These are phyloP conservation scores for Anadara kagoshimensis DNA, from an alignment of 1,140 invertebrate genomes.

Conservation along the genomic window DNA sequence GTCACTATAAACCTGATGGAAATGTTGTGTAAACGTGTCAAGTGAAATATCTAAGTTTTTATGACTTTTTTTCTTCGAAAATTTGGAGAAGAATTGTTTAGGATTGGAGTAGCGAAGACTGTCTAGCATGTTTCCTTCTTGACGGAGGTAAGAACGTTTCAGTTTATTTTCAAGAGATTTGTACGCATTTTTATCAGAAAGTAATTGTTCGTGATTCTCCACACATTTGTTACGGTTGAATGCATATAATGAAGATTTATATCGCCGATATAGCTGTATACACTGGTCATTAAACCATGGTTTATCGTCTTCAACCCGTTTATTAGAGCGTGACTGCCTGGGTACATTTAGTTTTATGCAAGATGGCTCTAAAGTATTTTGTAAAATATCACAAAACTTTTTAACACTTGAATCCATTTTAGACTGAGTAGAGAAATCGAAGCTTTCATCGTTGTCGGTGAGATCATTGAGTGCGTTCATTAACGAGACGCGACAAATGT, in stretches of 20 bases:
- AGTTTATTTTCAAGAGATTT: background rate
- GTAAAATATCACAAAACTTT: conserved; percentile 2
- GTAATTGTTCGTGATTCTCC: background rate
- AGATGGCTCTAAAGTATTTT: background rate
- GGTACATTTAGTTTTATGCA: background rate
- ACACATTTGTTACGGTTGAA: background rate
- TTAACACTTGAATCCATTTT: conserved; percentile 2
- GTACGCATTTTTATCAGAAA: background rate
- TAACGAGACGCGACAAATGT: background rate
- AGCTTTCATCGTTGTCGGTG: background rate
- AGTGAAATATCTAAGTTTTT: background rate
- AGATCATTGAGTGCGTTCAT: background rate
- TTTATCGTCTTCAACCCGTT: background rate
- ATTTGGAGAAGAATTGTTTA: no score
- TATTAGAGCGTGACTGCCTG: background rate
- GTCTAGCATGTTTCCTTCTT: background rate
- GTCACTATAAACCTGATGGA: no score
- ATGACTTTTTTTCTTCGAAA: no score
- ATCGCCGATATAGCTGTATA: background rate
- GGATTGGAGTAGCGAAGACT: no score
- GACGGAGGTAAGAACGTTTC: background rate
- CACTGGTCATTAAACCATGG: conserved; percentile 5
- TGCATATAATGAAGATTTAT: background rate
- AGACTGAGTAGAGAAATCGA: background rate
- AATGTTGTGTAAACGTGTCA: no score